These are phyloP conservation scores for Macrotis lagotis DNA, from an alignment of 2,113 vertebrate genomes.

Conservation along the genomic window DNA sequence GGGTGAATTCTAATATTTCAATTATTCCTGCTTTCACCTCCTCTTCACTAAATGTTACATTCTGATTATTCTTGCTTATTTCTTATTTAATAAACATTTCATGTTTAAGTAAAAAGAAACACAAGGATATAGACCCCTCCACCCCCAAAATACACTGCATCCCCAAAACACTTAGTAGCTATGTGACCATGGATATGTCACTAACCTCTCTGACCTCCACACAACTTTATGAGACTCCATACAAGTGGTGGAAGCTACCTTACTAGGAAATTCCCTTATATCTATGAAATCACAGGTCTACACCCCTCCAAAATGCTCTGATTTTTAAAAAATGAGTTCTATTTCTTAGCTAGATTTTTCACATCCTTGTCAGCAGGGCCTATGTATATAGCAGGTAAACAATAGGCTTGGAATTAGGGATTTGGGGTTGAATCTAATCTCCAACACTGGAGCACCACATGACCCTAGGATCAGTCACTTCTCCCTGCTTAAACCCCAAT, in stretches of 20 bases:
- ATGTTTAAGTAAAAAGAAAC: background rate
- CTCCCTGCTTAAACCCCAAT: background rate
- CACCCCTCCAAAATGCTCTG: background rate
- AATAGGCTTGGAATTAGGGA: background rate
- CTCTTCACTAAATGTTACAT: background rate
- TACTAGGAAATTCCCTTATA: background rate
- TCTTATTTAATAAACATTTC: background rate
- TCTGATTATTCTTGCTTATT: background rate
- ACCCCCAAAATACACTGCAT: background rate
- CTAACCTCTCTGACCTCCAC: background rate
- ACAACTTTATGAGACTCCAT: background rate
- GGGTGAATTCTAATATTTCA: background rate
- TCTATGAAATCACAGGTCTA: background rate
- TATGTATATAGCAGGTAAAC: background rate
- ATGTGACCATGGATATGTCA: background rate
- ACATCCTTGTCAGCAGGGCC: background rate
- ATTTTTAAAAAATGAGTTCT: background rate
- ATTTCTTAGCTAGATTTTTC: background rate
- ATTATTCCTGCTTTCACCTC: background rate
- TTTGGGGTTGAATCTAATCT: background rate
- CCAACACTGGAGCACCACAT: background rate
- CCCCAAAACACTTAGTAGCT: background rate
- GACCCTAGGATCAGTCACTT: background rate
- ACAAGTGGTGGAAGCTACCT: background rate
- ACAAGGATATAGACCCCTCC: background rate